Evolutionary conservation across 2,888 invertebrate genomes (phyloP).

Genomic region (Ischnus inquisitorius): DNA sequence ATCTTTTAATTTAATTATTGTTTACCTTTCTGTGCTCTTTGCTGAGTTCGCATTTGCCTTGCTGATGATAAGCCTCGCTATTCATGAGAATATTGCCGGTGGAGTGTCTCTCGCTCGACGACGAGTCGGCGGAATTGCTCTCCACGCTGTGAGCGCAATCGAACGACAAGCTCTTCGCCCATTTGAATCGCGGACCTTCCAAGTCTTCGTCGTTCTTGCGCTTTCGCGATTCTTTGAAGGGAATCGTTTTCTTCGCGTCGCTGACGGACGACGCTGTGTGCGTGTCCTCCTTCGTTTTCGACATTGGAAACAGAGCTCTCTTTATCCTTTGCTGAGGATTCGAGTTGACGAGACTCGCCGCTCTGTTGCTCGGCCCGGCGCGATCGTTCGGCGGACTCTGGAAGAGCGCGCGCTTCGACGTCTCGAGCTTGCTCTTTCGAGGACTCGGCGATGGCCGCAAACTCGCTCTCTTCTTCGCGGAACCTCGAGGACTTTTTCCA

Average conservation of each 20-base stretch:
- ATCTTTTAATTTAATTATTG: slow-evolving; percentile 57
- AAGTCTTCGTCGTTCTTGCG: slow-evolving; percentile 82
- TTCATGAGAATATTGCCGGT: slow-evolving; percentile 75
- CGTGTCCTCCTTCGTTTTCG: slow-evolving; percentile 81
- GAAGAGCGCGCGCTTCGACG: slow-evolving; percentile 91
- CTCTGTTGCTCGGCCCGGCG: slow-evolving; percentile 82
- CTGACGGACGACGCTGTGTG: slow-evolving; percentile 28
- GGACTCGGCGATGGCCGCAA: slow-evolving; percentile 85
- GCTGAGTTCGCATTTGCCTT: slow-evolving; percentile 86
- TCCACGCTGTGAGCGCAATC: slow-evolving; percentile 83
- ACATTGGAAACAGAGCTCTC: slow-evolving; percentile 89
- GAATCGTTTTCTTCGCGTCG: slow-evolving; percentile 57
- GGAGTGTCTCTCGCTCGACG: slow-evolving; percentile 77
- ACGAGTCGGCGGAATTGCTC: slow-evolving; percentile 72
- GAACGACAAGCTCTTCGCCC: slow-evolving; percentile 87
- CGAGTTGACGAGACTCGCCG: slow-evolving; percentile 45
- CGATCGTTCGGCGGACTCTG: slow-evolving; percentile 88
- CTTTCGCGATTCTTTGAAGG: slow-evolving; percentile 78
- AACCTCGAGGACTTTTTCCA: slow-evolving; percentile 87
- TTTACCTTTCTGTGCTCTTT: slow-evolving; percentile 89
- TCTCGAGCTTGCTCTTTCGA: slow-evolving; percentile 85
- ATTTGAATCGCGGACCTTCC: slow-evolving; percentile 79
- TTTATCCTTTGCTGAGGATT: slow-evolving; percentile 88
- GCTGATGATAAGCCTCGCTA: slow-evolving; percentile 70
- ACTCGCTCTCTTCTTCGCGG: slow-evolving; percentile 87